These are phyloP conservation scores for Mythimna loreyi DNA, from an alignment of 2,888 invertebrate genomes.

Conservation along the genomic window DNA sequence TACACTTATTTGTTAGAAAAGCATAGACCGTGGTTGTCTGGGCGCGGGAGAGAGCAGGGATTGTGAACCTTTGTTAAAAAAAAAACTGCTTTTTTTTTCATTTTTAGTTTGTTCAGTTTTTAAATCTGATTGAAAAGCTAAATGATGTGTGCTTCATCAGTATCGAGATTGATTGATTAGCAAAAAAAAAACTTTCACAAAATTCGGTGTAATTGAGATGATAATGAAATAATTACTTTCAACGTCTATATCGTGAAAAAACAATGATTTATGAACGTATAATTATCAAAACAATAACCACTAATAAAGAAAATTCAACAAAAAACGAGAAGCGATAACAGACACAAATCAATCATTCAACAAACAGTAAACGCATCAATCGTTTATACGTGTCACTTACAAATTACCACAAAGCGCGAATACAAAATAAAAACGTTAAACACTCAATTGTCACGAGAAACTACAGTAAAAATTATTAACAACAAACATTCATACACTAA, in stretches of 20 bases:
- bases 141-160: not conserved
- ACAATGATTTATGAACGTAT: conserved; percentile 12
- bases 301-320: not conserved
- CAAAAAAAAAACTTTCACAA: conserved; percentile 10
- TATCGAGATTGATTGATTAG: not conserved
- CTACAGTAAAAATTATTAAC: conserved; percentile 45
- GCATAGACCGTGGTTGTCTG: conserved; percentile 77
- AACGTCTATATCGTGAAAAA: conserved; percentile 17
- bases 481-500: conserved; percentile 43
- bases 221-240: conserved; percentile 7
- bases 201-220: conserved; percentile 12
- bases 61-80: conserved; percentile 57
- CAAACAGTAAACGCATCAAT: conserved; percentile 27
- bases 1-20: conserved; percentile 80
- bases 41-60: conserved; percentile 67
- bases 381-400: conserved; percentile 37
- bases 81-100: not conserved
- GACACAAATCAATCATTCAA: conserved; percentile 34
- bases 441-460: conserved; percentile 54
- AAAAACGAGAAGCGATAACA: conserved; percentile 21
- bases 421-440: conserved; percentile 47
- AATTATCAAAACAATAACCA: not conserved
- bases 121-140: not conserved
- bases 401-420: conserved; percentile 48
- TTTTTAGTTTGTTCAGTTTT: not conserved